Conservation (phyloP, 2,113 vertebrate species). For the Muntiacus reevesi region DNA sequence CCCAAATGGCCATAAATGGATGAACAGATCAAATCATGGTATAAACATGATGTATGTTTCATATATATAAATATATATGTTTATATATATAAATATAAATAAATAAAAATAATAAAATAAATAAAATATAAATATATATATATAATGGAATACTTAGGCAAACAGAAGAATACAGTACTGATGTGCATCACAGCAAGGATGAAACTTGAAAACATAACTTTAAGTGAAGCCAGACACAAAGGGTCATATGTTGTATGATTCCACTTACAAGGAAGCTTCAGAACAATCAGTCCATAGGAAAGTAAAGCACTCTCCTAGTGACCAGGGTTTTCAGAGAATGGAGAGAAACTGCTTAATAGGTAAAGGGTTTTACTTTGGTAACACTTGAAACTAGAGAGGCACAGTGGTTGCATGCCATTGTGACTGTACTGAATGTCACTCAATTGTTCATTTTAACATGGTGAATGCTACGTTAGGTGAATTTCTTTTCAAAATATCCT, state of each 20-base stretch:
- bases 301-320: rapidly evolving
- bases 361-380: background rate
- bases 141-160: background rate
- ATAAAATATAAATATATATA: no score
- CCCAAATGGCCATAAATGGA: background rate
- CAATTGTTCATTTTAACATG: background rate
- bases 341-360: background rate
- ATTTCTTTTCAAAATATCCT: background rate
- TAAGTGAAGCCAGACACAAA: background rate
- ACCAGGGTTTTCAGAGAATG: background rate
- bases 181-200: no score
- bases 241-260: background rate
- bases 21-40: background rate
- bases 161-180: background rate
- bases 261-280: background rate
- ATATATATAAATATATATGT: background rate
- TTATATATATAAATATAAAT: no score
- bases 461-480: background rate
- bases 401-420: rapidly evolving
- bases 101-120: no score
- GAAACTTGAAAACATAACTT: background rate
- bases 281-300: background rate
- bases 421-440: background rate
- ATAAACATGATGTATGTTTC: background rate
- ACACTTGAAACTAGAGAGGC: background rate